Evolutionary conservation across 1,140 invertebrate species (phyloP).

Genomic region (Hylaeus anthracinus): DNA sequence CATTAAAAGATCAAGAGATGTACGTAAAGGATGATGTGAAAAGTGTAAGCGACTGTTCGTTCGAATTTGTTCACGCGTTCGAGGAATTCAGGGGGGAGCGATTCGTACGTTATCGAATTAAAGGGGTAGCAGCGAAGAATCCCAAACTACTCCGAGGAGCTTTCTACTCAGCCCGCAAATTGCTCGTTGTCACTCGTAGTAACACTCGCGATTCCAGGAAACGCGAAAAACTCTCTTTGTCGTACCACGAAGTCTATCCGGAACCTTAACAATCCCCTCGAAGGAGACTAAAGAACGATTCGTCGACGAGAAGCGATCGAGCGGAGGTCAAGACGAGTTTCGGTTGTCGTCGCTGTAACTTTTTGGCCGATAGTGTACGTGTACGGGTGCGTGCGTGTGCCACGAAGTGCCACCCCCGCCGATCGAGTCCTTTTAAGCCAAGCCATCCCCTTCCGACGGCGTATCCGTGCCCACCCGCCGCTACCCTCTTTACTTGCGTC

Average conservation of each 20-base stretch:
- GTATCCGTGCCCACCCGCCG: not conserved
- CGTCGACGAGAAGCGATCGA: not conserved
- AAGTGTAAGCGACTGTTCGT: too few relatives aligned
- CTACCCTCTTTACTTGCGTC: not conserved
- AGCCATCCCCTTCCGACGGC: constrained; percentile 6
- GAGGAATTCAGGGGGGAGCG: too few relatives aligned
- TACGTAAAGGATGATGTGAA: too few relatives aligned
- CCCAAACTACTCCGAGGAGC: too few relatives aligned
- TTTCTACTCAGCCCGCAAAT: too few relatives aligned
- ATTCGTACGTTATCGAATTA: too few relatives aligned
- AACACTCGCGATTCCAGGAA: not conserved
- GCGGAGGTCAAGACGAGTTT: constrained; percentile 1
- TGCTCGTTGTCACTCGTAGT: too few relatives aligned
- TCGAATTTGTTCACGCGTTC: too few relatives aligned
- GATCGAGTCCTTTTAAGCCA: constrained; percentile 30
- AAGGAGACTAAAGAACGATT: not conserved
- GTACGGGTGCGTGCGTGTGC: not conserved
- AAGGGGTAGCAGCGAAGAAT: too few relatives aligned
- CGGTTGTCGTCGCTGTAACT: not conserved
- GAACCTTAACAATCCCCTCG: constrained; percentile 2
- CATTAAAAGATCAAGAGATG: too few relatives aligned
- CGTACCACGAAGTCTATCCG: constrained; percentile 14
- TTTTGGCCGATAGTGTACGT: constrained; percentile 22
- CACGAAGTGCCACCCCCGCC: not conserved
- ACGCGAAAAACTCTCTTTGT: not conserved